These are phyloP conservation scores for Amaurobius ferox DNA, from an alignment of 2,888 invertebrate genomes.

Conservation along the genomic window DNA sequence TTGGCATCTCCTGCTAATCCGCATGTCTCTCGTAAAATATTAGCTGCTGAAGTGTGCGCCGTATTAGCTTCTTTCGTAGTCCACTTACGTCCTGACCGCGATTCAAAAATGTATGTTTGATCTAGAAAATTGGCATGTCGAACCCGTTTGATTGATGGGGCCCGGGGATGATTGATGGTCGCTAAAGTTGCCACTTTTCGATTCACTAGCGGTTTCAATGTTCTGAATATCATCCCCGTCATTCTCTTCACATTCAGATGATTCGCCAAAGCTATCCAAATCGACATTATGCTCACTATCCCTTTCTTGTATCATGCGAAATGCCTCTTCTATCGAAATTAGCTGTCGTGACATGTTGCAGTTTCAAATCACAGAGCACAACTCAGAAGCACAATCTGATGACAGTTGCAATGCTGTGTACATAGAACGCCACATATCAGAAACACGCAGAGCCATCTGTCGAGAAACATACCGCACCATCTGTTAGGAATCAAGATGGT, in stretches of 20 bases:
- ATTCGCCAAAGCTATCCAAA: too few species aligned
- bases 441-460: too few species aligned
- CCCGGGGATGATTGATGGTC: neutral
- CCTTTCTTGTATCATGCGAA: conserved; percentile 4
- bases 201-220: too few species aligned
- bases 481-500: too few species aligned
- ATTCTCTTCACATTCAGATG: neutral
- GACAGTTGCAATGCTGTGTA: too few species aligned
- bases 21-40: too few species aligned
- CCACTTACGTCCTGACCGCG: neutral
- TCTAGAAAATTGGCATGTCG: neutral
- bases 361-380: neutral
- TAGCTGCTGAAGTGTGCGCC: too few species aligned
- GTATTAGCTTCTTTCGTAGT: too few species aligned
- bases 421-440: neutral
- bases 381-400: neutral
- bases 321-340: neutral
- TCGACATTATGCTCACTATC: neutral
- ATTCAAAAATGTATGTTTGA: neutral
- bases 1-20: too few species aligned
- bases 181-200: neutral
- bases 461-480: too few species aligned
- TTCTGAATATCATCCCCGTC: neutral
- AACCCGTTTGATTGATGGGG: neutral
- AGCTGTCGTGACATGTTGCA: neutral